phyloP scores from a whole-genome alignment of 1,140 invertebrate species.

The Aporrectodea caliginosa region DNA sequence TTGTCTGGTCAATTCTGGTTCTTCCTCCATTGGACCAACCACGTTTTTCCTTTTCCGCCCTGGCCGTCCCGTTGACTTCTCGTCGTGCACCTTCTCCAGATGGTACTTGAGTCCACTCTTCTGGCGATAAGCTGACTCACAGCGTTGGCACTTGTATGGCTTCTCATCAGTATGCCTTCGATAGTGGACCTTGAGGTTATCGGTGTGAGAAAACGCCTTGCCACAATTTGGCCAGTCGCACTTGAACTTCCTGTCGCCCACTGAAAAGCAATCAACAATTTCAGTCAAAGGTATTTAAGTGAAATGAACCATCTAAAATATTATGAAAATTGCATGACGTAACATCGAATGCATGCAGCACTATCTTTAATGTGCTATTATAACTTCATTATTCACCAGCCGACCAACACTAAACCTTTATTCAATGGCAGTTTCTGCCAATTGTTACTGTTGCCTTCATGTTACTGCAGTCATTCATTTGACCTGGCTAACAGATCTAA shows the following conservation, averaged over 20 bases:
- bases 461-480: too few species aligned
- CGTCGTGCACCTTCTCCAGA: slow-evolving; percentile 39
- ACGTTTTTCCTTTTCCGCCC: slow-evolving; percentile 19
- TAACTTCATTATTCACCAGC: too few species aligned
- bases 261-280: slow-evolving; percentile 13
- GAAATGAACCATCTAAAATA: too few species aligned
- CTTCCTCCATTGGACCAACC: neutral
- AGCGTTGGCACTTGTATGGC: slow-evolving; percentile 71
- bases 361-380: too few species aligned
- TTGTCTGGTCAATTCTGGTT: neutral
- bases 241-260: slow-evolving; percentile 47
- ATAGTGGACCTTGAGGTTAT: slow-evolving; percentile 69
- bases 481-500: too few species aligned
- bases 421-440: too few species aligned
- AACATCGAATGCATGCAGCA: too few species aligned
- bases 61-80: slow-evolving; percentile 14
- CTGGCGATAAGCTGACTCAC: slow-evolving; percentile 47
- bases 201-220: slow-evolving; percentile 49
- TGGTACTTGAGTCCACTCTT: slow-evolving; percentile 47
- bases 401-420: too few species aligned
- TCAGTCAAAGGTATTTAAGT: too few species aligned
- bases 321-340: too few species aligned
- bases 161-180: slow-evolving; percentile 77
- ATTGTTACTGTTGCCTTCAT: too few species aligned
- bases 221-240: slow-evolving; percentile 46